Evolutionary conservation across 2,888 invertebrate species (phyloP).

Genomic region (Cordilura impudica): DNA sequence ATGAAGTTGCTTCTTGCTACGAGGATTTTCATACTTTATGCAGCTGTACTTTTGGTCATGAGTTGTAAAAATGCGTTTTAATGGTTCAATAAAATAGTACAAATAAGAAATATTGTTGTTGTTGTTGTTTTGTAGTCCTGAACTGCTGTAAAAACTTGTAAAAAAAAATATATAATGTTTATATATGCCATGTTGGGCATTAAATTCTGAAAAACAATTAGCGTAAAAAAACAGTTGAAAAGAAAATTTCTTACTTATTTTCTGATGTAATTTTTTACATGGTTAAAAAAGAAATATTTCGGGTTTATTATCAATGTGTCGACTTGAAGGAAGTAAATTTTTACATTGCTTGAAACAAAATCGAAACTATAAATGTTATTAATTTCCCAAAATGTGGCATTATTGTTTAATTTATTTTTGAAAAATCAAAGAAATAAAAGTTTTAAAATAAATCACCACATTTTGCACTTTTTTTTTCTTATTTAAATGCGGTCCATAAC

Average conservation of each 20-base stretch:
- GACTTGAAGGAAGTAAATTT: neutral
- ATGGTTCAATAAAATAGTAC: constrained; percentile 74
- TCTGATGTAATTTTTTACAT: neutral
- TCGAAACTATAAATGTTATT: neutral
- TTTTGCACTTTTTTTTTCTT: too few relatives aligned
- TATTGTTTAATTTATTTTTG: too few relatives aligned
- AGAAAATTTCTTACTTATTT: constrained; percentile 62
- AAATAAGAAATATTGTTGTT: constrained; percentile 39
- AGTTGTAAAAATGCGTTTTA: constrained; percentile 74
- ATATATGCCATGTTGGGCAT: constrained; percentile 67
- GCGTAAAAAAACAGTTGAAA: constrained; percentile 72
- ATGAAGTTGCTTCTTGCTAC: too few relatives aligned
- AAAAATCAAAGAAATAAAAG: too few relatives aligned
- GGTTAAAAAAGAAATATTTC: constrained; percentile 11
- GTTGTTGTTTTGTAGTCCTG: neutral
- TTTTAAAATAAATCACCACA: too few relatives aligned
- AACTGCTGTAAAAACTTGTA: constrained; percentile 13
- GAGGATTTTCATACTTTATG: neutral
- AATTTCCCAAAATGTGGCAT: neutral
- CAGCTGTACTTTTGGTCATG: constrained; percentile 59
- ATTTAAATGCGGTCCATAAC: too few relatives aligned
- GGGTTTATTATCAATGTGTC: constrained; percentile 13
- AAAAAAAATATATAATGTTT: constrained; percentile 56
- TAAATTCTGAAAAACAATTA: constrained; percentile 74
- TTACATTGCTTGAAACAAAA: constrained; percentile 11